Evolutionary conservation across 2,888 invertebrate genomes (phyloP), one percentile per base, ranked within the genome.

Genomic region (Brachyopa scutellaris): DNA sequence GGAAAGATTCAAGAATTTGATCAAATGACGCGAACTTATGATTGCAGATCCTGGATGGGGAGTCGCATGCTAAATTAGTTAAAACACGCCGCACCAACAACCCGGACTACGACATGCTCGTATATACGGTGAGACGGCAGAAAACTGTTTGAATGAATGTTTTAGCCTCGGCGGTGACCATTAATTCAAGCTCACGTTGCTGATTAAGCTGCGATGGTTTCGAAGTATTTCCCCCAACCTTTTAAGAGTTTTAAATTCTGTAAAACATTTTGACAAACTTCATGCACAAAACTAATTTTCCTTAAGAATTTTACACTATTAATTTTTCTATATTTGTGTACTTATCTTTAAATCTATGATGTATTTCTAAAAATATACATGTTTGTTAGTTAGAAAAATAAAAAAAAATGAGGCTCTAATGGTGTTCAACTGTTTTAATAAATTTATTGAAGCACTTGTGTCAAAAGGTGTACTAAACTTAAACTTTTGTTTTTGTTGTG

Each of bases 1-100:
- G 72, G 91, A 93, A 21, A 93, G 93, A 88, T 95, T 94, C 87
- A 92, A 91, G 57, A 90, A 91, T 88, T 87, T 95, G 94, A 90
- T 93, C 85, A 90, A 92, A 85, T 96, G 96, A 94, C 93, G 93
- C 57, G 92, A 92, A 53, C 91, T 92, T 0, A 95, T 97, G 95
- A 93, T 93, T 85, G 92, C 93, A 78, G 94, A 94, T 78, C 91
- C 93, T 0, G 62, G 92, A 94, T 5, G 92, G 94, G 0, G 95
- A 95, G 83, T 92, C 92, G 2, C 96, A 97, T 88, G 93, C 93
- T 5, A 94, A 95, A 88, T 96, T 93, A 88, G 92, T 94, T 0
- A 92, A 93, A 85, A 93, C 93, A 1, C 92, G 93, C 55, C 91
- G 92, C 49, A 93, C 93, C 76, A 95, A 95, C 11, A 91, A 92